A percentile compares a stretch with the other conserved stretches of the same genome.
Conservation (phyloP, 2,113 vertebrate species). For the Anoura caudifer region DNA sequence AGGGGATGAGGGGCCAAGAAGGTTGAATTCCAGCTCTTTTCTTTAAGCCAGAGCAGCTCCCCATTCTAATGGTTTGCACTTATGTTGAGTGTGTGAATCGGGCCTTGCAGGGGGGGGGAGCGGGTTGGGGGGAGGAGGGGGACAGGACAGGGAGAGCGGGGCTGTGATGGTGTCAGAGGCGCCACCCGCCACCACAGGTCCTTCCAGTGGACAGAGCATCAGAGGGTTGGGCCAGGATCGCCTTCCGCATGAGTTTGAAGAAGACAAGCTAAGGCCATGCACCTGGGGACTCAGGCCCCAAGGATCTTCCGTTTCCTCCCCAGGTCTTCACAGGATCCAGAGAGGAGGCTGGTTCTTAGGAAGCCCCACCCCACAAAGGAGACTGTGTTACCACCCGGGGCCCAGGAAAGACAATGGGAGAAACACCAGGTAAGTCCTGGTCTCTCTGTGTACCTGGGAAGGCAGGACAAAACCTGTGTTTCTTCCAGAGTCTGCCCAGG, state of each 20-base stretch:
- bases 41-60: neutral
- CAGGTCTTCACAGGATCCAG: neutral
- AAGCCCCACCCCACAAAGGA: neutral
- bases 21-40: neutral
- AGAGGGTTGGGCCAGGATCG: neutral
- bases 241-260: neutral
- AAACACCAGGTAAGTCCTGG: neutral
- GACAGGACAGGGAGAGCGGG: neutral
- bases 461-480: no score
- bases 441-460: neutral
- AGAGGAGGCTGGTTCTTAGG: neutral
- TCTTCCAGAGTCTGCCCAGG: no score
- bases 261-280: neutral
- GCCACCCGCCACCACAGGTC: neutral
- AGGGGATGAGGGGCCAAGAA: neutral
- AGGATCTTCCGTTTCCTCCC: neutral
- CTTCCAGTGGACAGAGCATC: neutral
- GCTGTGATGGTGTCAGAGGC: accelerated
- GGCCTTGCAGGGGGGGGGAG: neutral
- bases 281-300: neutral
- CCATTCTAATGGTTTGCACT: neutral
- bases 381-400: neutral
- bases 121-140: neutral
- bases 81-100: neutral
- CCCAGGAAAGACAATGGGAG: neutral